A percentile compares a stretch with the other conserved stretches of the same genome.
Evolutionary conservation across 2,797 vertebrate species (phyloP).

Genomic region (Pseudotriccus pelzelni): DNA sequence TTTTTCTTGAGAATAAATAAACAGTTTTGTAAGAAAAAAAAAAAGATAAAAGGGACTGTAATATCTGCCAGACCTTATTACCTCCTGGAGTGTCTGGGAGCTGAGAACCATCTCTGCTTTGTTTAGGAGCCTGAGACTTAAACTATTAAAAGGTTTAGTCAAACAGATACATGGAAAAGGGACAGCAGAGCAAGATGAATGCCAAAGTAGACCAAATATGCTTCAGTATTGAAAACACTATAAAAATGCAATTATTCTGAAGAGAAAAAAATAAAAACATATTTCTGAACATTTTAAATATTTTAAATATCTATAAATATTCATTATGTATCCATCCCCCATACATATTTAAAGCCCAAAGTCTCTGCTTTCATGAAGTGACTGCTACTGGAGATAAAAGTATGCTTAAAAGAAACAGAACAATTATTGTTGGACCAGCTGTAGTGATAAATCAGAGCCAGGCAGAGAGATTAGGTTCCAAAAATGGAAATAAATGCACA

Average conservation of each 20-base stretch:
- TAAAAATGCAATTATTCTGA: slow-evolving; percentile 46
- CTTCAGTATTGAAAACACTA: slow-evolving; percentile 20
- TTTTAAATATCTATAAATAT: slow-evolving; percentile 70
- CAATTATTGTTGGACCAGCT: slow-evolving; percentile 59
- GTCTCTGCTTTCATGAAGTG: slow-evolving; percentile 58
- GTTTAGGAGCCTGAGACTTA: background rate
- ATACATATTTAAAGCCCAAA: slow-evolving; percentile 46
- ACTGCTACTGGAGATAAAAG: slow-evolving; percentile 64
- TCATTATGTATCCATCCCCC: slow-evolving; percentile 25
- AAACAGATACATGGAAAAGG: background rate
- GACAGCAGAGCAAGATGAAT: slow-evolving; percentile 6
- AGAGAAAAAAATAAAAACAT: slow-evolving; percentile 11
- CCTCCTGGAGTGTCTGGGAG: background rate
- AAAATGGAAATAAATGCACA: slow-evolving; percentile 62
- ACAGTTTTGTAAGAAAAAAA: background rate
- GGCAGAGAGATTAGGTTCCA: slow-evolving; percentile 45
- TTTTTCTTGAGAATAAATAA: background rate
- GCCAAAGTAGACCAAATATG: background rate
- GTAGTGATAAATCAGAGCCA: slow-evolving; percentile 67
- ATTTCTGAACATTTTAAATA: slow-evolving; percentile 58
- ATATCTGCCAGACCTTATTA: background rate
- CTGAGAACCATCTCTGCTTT: background rate
- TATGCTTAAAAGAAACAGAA: slow-evolving; percentile 64
- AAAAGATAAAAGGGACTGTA: background rate
- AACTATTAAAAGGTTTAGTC: background rate